These are phyloP conservation scores for Drosophila macrospina DNA, from an alignment of 2,888 invertebrate species.

Conservation along the genomic window DNA sequence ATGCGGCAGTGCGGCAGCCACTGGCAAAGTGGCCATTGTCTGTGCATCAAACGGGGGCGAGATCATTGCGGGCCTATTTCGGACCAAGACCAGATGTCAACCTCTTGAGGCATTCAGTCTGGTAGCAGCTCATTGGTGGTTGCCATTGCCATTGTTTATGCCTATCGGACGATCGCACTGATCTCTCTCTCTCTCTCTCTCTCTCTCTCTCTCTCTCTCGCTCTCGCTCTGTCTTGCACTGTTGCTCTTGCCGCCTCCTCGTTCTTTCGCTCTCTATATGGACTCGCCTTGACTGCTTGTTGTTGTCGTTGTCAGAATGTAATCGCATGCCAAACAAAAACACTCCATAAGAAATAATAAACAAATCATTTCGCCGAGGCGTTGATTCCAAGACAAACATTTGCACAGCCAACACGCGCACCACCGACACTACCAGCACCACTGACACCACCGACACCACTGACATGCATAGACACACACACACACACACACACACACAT, in stretches of 20 bases:
- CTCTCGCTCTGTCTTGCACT: background rate
- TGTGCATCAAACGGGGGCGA: conserved; percentile 46
- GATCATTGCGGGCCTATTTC: conserved; percentile 29
- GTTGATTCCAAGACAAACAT: conserved; percentile 59
- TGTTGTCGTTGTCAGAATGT: conserved; percentile 63
- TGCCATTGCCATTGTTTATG: conserved; percentile 66
- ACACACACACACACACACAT: conserved; percentile 19
- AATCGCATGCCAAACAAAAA: conserved; percentile 77
- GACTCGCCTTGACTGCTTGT: conserved; percentile 47
- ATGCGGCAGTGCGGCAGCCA: conserved; percentile 1
- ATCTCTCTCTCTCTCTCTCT: background rate
- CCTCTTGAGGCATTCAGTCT: conserved; percentile 44
- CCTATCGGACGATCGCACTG: conserved; percentile 26
- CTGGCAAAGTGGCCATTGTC: conserved; percentile 64
- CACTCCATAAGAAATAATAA: conserved; percentile 81
- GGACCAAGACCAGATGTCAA: conserved; percentile 67
- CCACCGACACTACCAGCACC: conserved; percentile 8
- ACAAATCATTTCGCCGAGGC: conserved; percentile 68
- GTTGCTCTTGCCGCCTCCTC: background rate
- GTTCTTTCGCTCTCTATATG: conserved; percentile 45
- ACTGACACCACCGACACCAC: conserved; percentile 13
- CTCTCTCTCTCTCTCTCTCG: conserved; percentile 5
- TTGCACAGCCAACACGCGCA: conserved; percentile 38
- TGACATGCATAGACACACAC: conserved; percentile 17
- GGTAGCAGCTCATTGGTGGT: conserved; percentile 71